Evolutionary conservation across 1,140 invertebrate species (phyloP).

Genomic region (Trichonephila clavipes): DNA sequence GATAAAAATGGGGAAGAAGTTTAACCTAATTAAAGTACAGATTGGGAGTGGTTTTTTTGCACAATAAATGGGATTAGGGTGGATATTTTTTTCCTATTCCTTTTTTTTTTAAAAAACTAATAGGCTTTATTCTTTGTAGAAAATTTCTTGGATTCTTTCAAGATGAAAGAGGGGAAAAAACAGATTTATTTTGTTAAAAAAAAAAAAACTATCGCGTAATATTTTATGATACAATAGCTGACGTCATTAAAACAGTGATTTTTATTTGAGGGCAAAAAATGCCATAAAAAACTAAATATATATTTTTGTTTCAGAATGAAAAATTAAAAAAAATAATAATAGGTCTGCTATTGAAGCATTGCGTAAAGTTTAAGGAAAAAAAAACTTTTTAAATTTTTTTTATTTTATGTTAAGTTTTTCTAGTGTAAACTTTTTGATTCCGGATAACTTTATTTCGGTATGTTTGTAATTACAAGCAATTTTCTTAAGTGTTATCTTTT

Average conservation of each 20-base stretch:
- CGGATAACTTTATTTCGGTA: too few species aligned
- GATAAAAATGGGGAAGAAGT: background rate
- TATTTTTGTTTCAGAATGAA: too few species aligned
- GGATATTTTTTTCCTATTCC: background rate
- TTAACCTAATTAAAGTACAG: conserved; percentile 52
- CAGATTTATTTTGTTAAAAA: too few species aligned
- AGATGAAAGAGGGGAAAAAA: background rate
- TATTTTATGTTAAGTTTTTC: too few species aligned
- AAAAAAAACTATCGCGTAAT: background rate
- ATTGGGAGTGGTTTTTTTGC: conserved; percentile 26
- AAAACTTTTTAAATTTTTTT: too few species aligned
- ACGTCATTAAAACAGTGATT: background rate
- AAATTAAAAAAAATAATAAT: too few species aligned
- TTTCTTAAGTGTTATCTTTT: too few species aligned
- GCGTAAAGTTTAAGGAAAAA: too few species aligned
- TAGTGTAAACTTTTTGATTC: too few species aligned
- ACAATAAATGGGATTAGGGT: background rate
- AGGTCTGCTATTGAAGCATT: too few species aligned
- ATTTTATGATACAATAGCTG: background rate
- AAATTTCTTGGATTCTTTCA: conserved; percentile 32
- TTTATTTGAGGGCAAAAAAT: background rate
- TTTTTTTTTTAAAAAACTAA: conserved; percentile 24
- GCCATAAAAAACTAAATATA: too few species aligned
- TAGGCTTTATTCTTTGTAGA: background rate
- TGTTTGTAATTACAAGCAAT: too few species aligned